Evolutionary conservation across 2,797 vertebrate genomes (phyloP), one percentile per base, ranked within the genome.

Genomic region (Mergus octosetaceus): DNA sequence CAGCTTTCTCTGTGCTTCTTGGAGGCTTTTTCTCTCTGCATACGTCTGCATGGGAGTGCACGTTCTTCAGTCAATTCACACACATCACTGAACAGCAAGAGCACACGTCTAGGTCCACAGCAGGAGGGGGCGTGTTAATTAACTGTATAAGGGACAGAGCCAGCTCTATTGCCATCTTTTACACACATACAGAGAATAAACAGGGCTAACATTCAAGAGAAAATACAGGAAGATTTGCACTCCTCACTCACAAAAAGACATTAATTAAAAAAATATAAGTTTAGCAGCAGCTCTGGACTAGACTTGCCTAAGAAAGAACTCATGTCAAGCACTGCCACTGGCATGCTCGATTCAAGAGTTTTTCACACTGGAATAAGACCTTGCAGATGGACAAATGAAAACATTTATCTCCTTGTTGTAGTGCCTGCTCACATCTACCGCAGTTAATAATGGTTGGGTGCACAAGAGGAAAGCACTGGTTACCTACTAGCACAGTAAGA

Each of bases 41-140:
- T 49, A 91, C 2, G 12, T 51, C 83, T 94, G 90, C 92, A 93
- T 73, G 21, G 85, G 86, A 88, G 68, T 41, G n/a, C 76, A 64
- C 43, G 87, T 54, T 93, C 87, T 88, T 93, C 83, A 79, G 87
- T 94, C 90, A 96, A 81, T 97, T 96, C 94, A 92, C 87, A 97
- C 91, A 97, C 90, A 94, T 77, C 92, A 96, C 10, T 96, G 96
- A 96, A 84, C 91, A 91, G 96, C 43, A 76, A 95, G 93, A 88
- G 91, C 87, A 87, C 86, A 27, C 69, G 90, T 72, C 78, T 80
- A 91, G 91, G 84, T 60, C 79, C 89, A 64, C 94, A 96, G 97
- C 96, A 92, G 95, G 96, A 65, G 83, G 51, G 51, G 51, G 25
- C 85, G 34, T 96, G 34, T 96, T 97, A 96, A 97, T 97, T 96